A percentile compares a stretch with the other conserved stretches of the same genome.
Evolutionary conservation across 2,797 vertebrate genomes (phyloP).

Genomic region (Trichosurus vulpecula): DNA sequence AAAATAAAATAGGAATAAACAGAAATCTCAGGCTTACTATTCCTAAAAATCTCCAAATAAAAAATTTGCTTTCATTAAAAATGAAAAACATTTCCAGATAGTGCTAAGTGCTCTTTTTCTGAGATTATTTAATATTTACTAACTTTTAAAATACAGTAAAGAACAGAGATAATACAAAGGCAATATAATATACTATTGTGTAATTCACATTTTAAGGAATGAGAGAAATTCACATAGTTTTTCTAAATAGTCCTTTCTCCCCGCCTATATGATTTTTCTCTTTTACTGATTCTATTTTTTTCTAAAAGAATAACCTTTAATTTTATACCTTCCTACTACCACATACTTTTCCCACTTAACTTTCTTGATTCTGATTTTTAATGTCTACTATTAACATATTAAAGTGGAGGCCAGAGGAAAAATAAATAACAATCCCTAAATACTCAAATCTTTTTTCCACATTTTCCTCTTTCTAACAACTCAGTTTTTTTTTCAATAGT

Average conservation of each 20-base stretch:
- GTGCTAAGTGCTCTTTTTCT: neutral
- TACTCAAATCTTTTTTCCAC: neutral
- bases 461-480: neutral
- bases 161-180: neutral
- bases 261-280: neutral
- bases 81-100: neutral
- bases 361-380: neutral
- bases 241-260: neutral
- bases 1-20: conserved; percentile 59
- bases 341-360: neutral
- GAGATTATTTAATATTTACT: neutral
- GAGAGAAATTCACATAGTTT: neutral
- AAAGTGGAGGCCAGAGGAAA: neutral
- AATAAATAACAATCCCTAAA: neutral
- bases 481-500: neutral
- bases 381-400: neutral
- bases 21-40: conserved; percentile 23
- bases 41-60: conserved; percentile 22
- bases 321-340: neutral
- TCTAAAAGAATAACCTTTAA: neutral
- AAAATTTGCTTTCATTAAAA: conserved; percentile 19
- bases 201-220: neutral
- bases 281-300: neutral
- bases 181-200: neutral
- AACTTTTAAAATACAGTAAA: neutral